phyloP scores from a whole-genome alignment of 2,888 invertebrate genomes.

The Hypena proboscidalis region DNA sequence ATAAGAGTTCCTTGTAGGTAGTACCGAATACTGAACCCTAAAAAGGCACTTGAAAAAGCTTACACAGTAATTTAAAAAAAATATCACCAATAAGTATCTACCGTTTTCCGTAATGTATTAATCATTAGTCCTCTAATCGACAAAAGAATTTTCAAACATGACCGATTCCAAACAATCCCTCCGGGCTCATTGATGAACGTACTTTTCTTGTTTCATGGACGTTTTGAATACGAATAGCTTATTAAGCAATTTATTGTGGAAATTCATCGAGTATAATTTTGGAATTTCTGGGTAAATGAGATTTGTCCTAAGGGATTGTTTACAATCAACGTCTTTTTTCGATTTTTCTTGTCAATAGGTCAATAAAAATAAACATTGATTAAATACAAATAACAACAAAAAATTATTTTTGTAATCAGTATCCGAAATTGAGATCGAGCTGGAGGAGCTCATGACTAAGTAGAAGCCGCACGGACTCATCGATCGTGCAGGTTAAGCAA shows the following conservation, averaged over 20 bases:
- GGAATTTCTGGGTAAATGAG: neutral
- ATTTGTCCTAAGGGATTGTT: neutral
- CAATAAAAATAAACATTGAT: too few relatives aligned
- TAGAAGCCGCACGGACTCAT: too few relatives aligned
- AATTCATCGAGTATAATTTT: neutral
- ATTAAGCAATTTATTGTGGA: slow-evolving; percentile 25
- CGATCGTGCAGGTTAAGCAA: too few relatives aligned
- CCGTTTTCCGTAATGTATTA: slow-evolving; percentile 41
- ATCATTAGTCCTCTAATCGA: slow-evolving; percentile 47
- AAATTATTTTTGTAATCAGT: too few relatives aligned
- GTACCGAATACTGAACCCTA: too few relatives aligned
- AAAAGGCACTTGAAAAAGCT: too few relatives aligned
- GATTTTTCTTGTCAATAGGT: too few relatives aligned
- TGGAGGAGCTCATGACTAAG: too few relatives aligned
- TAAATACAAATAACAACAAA: too few relatives aligned
- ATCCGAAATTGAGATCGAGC: too few relatives aligned
- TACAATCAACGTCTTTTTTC: neutral
- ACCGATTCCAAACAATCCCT: slow-evolving; percentile 47
- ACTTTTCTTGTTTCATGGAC: slow-evolving; percentile 46
- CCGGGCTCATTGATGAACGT: slow-evolving; percentile 52
- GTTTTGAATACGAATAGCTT: slow-evolving; percentile 43
- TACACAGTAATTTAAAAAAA: slow-evolving; percentile 25
- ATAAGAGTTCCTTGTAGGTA: too few relatives aligned
- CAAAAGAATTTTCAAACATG: slow-evolving; percentile 51
- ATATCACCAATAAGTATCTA: slow-evolving; percentile 21